Percentiles rank a stretch among this genome's conserved stretches.
Evolutionary conservation across 2,888 invertebrate genomes (phyloP).

Genomic region (Neoitamus cyanurus): DNA sequence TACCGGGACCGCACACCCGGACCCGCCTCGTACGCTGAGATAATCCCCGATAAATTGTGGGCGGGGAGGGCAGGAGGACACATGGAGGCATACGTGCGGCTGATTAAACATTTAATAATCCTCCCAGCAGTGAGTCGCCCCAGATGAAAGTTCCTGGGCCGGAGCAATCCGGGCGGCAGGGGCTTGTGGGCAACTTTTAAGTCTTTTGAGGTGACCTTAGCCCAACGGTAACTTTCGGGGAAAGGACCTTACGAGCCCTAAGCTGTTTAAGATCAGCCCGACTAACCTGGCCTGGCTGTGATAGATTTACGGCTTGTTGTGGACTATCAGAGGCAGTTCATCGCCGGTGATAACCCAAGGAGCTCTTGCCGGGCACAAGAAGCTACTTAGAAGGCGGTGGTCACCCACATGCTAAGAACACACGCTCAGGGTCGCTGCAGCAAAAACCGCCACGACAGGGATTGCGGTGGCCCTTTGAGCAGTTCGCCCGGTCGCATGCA

Average conservation of each 20-base stretch:
- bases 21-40: not conserved
- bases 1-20: not conserved
- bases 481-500: not conserved
- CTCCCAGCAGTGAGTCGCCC: not conserved
- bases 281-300: slow-evolving; percentile 42
- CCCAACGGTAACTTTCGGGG: not conserved
- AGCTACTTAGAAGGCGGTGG: slow-evolving; percentile 21
- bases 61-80: not conserved
- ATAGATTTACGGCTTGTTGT: slow-evolving; percentile 48
- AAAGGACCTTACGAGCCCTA: not conserved
- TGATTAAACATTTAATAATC: slow-evolving; percentile 34
- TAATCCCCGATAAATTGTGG: not conserved
- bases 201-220: slow-evolving; percentile 22
- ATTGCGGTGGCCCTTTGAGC: not conserved
- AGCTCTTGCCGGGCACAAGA: not conserved
- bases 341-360: not conserved
- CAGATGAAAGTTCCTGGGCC: not conserved
- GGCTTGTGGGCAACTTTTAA: not conserved
- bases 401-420: slow-evolving; percentile 34
- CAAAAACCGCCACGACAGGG: not conserved
- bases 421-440: not conserved
- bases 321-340: not conserved
- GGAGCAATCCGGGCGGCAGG: not conserved
- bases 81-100: slow-evolving; percentile 3
- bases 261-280: not conserved